Conservation (phyloP, 2,888 invertebrate genomes). For the Tyria jacobaeae region DNA sequence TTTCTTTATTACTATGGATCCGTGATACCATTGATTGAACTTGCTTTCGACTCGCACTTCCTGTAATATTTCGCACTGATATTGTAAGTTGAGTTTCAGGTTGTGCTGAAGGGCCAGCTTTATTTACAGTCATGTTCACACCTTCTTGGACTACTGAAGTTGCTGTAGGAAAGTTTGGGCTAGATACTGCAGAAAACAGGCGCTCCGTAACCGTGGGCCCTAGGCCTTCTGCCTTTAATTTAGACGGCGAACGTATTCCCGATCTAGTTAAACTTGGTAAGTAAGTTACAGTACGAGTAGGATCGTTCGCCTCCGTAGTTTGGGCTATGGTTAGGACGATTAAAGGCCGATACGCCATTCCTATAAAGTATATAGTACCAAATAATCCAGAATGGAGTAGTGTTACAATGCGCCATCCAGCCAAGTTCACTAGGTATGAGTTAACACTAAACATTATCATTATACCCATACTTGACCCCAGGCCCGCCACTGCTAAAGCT, state of each 20-base stretch:
- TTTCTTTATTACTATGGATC: conserved; percentile 48
- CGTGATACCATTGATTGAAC: conserved; percentile 70
- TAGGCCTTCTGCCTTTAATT: conserved; percentile 44
- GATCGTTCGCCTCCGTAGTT: conserved; percentile 59
- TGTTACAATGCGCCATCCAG: conserved; percentile 73
- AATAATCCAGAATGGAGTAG: conserved; percentile 74
- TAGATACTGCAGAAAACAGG: conserved; percentile 57
- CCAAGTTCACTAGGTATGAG: conserved; percentile 61
- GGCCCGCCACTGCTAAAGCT: conserved; percentile 68
- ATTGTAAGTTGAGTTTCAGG: conserved; percentile 66
- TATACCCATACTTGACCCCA: conserved; percentile 75
- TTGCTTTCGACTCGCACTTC: conserved; percentile 70
- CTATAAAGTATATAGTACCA: conserved; percentile 68
- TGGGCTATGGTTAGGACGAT: conserved; percentile 71
- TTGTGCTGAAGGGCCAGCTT: conserved; percentile 67
- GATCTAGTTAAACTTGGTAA: conserved; percentile 68
- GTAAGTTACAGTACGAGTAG: conserved; percentile 75
- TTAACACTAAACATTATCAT: conserved; percentile 73
- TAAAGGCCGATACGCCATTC: conserved; percentile 74
- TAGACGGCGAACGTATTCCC: conserved; percentile 49
- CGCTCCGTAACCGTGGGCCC: conserved; percentile 57
- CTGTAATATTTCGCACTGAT: conserved; percentile 59
- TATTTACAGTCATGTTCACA: conserved; percentile 10
- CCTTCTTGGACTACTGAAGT: conserved; percentile 64
- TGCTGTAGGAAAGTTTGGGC: conserved; percentile 75